phyloP scores from a whole-genome alignment of 2,888 invertebrate species.

The Spisula subtruncata region DNA sequence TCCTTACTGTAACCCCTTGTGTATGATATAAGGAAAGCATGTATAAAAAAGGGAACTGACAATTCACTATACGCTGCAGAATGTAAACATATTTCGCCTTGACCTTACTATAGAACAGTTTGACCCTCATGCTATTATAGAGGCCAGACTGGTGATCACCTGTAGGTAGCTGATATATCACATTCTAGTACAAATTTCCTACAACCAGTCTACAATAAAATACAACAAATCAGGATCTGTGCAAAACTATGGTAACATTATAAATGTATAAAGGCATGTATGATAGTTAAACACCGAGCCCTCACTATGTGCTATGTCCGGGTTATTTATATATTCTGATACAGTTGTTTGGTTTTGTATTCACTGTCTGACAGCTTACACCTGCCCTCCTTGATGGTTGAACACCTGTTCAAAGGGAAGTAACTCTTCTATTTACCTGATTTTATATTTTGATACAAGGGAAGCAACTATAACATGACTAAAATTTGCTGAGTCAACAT shows the following conservation, averaged over 20 bases:
- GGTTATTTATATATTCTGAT: not conserved
- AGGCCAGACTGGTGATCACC: not conserved
- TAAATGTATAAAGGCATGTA: too few relatives aligned
- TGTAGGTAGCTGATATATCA: slow-evolving; percentile 14
- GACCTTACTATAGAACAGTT: not conserved
- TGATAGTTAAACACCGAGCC: too few relatives aligned
- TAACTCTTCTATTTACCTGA: not conserved
- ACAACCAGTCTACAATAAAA: not conserved
- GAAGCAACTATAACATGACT: slow-evolving; percentile 2
- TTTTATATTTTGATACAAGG: slow-evolving; percentile 2
- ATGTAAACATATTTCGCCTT: slow-evolving; percentile 5
- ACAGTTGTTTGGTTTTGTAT: not conserved
- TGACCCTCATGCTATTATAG: slow-evolving; percentile 7
- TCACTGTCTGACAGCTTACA: not conserved
- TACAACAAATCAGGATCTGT: too few relatives aligned
- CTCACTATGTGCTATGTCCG: not conserved
- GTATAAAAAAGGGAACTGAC: not conserved
- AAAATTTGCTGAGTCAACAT: not conserved
- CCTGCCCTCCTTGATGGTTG: not conserved
- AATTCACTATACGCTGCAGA: not conserved
- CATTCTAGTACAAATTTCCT: not conserved
- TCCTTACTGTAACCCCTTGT: too few relatives aligned
- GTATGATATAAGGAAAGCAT: too few relatives aligned
- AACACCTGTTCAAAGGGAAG: slow-evolving; percentile 1
- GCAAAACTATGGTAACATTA: too few relatives aligned